Conservation (phyloP, 1,140 invertebrate genomes). For the Zaprionus ghesquierei region DNA sequence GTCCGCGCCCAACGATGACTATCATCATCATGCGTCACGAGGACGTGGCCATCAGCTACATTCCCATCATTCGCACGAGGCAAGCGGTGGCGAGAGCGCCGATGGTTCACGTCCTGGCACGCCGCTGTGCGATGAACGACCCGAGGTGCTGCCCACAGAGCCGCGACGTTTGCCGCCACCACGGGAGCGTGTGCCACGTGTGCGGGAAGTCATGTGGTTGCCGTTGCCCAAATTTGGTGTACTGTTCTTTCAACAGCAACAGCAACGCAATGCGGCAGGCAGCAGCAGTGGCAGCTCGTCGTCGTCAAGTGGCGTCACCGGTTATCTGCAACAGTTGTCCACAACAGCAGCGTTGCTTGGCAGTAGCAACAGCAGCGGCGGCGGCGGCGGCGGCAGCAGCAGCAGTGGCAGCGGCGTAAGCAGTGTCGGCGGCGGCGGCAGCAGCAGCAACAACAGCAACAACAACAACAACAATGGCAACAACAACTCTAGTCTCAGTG, state of each 20-base stretch:
- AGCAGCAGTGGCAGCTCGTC: constrained; percentile 19
- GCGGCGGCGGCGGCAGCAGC: constrained; percentile 26
- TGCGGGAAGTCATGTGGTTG: constrained; percentile 89
- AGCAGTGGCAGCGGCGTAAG: constrained; percentile 34
- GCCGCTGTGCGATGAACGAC: constrained; percentile 91
- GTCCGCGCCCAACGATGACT: constrained; percentile 57
- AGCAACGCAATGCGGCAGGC: constrained; percentile 69
- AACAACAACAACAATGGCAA: constrained; percentile 39
- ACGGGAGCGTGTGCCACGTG: constrained; percentile 85
- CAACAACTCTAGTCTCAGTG: constrained; percentile 80
- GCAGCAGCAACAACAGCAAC: constrained; percentile 36
- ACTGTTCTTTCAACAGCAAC: constrained; percentile 85
- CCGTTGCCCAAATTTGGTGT: constrained; percentile 93
- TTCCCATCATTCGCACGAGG: constrained; percentile 82
- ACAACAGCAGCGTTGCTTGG: constrained; percentile 10
- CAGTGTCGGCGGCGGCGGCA: constrained; percentile 16
- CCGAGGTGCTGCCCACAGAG: constrained; percentile 89
- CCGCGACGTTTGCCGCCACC: constrained; percentile 88
- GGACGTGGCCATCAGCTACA: constrained; percentile 81
- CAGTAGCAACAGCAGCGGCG: constrained; percentile 37
- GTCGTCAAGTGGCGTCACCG: constrained; percentile 15
- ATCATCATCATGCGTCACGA: constrained; percentile 73
- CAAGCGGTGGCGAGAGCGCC: constrained; percentile 81
- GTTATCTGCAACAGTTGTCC: constrained; percentile 47
- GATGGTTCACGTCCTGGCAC: constrained; percentile 90